Base-by-base conservation (phyloP, 2,113 vertebrate genomes). In the Epinephelus lanceolatus region DNA sequence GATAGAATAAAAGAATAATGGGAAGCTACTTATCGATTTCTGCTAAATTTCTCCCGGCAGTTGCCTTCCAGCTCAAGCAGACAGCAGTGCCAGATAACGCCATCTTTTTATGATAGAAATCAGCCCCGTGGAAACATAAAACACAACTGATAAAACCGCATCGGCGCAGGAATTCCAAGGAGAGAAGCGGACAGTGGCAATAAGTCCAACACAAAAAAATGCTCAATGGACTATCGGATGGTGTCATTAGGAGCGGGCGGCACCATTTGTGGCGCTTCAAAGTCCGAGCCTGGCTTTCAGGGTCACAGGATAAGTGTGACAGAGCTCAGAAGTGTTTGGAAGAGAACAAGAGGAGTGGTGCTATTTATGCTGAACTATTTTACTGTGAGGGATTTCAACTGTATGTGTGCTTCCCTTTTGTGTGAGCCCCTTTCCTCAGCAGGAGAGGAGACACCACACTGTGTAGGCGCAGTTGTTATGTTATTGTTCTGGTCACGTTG, bases 281-380 rank as follows among this genome's bases (percentile, higher is more conserved):
- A 85, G 83, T 63, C 59, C 9, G 27, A 56, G 52, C 23, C 51
- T 63, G 74, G 79, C 67, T 89, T 90, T 88, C 62, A 71, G 47
- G 86, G 83, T 92, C 85, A 68, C 56, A 10, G 69, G 62, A 73
- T 82, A 78, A 89, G 83, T 88, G 83, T 76, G 73, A 61, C 33
- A 68, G 59, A 71, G 67, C 79, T 71, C 33, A 42, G 37, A 57
- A 77, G 71, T 78, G 66, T 89, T 86, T 51, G 65, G 56, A 55
- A 45, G 30, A 63, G 47, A 74, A 71, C 21, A 76, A 71, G 27
- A 65, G 37, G 25, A 78, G 69, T 45, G 69, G 17, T 77, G 76
- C 85, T 81, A 55, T 89, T 89, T 70, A 82, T 47, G 27, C 59
- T 52, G 40, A 67, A 56, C 30, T 67, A 37, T 80, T 85, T 79